Percentiles rank a stretch among this genome's conserved stretches.
Conservation (phyloP, 2,797 vertebrate genomes). For the Delichon dasypus region DNA sequence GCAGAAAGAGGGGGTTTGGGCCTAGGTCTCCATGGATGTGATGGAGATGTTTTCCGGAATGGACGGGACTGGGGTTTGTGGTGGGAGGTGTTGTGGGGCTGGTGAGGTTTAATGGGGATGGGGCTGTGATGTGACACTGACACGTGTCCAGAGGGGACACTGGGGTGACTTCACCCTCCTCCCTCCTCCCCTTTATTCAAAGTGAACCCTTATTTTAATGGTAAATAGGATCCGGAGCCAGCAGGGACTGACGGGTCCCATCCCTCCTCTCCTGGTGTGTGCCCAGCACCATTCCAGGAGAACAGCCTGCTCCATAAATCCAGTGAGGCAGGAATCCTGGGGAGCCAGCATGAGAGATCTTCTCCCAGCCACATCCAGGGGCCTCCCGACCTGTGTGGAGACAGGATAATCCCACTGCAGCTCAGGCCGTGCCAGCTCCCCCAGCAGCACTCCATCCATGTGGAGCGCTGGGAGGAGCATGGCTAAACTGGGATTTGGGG, state of each 20-base stretch:
- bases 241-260: rapidly evolving
- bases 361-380: not conserved
- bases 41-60: not conserved
- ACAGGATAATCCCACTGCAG: not conserved
- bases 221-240: not conserved
- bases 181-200: not conserved
- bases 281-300: rapidly evolving
- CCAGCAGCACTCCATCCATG: rapidly evolving
- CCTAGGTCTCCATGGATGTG: not conserved
- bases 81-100: not conserved
- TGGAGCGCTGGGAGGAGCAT: not conserved
- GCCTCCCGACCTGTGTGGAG: not conserved
- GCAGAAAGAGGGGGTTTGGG: not conserved
- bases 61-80: not conserved
- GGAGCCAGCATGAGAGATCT: not conserved
- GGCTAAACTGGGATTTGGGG: not conserved
- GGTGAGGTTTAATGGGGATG: not conserved
- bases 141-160: not conserved
- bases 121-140: not conserved
- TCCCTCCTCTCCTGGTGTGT: not conserved
- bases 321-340: not conserved
- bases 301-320: not conserved
- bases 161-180: not conserved
- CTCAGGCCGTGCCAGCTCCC: rapidly evolving
- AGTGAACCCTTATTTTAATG: not conserved